Percentiles rank a stretch among this genome's conserved stretches.
These are phyloP conservation scores for Siniperca undulata DNA, from an alignment of 2,797 vertebrate species.

Conservation along the genomic window DNA sequence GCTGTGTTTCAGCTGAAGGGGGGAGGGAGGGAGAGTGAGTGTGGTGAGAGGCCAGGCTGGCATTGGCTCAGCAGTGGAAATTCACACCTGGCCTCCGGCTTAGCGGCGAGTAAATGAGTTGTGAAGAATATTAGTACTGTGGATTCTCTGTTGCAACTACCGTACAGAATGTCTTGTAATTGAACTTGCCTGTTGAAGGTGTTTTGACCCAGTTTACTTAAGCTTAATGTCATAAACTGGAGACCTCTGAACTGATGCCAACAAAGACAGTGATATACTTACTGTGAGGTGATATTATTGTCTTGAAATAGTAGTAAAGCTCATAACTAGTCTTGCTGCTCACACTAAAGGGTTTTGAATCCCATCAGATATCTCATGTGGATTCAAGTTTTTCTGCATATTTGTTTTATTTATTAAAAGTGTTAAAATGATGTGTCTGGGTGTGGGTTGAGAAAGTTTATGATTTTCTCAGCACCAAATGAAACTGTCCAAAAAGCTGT, in stretches of 20 bases:
- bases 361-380: constrained; percentile 17
- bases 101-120: constrained; percentile 53
- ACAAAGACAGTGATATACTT: not conserved
- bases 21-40: not conserved
- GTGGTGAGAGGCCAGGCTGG: constrained; percentile 48
- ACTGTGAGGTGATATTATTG: not conserved
- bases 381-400: constrained; percentile 12
- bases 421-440: constrained; percentile 55
- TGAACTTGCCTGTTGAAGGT: constrained; percentile 35
- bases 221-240: constrained; percentile 10
- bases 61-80: constrained; percentile 72
- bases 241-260: constrained; percentile 29
- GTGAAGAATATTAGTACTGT: constrained; percentile 63
- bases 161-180: constrained; percentile 26
- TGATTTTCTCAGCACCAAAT: constrained; percentile 51
- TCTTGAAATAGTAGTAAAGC: constrained; percentile 23
- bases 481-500: constrained; percentile 16
- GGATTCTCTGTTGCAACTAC: constrained; percentile 59
- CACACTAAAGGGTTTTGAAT: constrained; percentile 13
- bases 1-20: constrained; percentile 31
- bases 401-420: constrained; percentile 34
- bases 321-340: constrained; percentile 21
- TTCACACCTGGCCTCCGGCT: constrained; percentile 75
- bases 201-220: constrained; percentile 25
- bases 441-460: constrained; percentile 48